Evolutionary conservation across 2,888 invertebrate species (phyloP).

Genomic region (Bellardia pandia): DNA sequence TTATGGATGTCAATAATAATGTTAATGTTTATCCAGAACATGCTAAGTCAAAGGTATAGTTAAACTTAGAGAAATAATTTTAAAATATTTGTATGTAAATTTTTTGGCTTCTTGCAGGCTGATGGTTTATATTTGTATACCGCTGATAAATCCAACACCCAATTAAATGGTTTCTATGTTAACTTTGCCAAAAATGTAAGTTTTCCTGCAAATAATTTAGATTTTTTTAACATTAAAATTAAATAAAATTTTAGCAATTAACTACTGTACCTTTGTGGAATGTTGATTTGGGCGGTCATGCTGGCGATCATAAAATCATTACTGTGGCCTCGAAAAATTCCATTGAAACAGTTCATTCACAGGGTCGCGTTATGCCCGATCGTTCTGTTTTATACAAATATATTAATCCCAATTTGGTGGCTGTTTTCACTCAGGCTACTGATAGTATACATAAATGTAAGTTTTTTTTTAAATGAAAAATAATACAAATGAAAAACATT

Average conservation of each 20-base stretch:
- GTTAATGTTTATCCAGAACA: conserved; percentile 89
- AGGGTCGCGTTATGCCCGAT: conserved; percentile 97
- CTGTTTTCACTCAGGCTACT: conserved; percentile 91
- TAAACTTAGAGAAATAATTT: not conserved
- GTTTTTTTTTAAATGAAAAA: conserved; percentile 31
- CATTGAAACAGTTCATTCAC: conserved; percentile 94
- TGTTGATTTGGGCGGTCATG: conserved; percentile 87
- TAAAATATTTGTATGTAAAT: not conserved
- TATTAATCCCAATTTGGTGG: conserved; percentile 97
- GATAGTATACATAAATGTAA: conserved; percentile 91
- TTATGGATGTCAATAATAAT: conserved; percentile 88
- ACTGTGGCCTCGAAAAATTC: conserved; percentile 87
- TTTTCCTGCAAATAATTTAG: not conserved
- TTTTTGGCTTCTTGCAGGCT: conserved; percentile 76
- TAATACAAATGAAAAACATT: not conserved
- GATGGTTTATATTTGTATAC: conserved; percentile 87
- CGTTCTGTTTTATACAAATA: conserved; percentile 99
- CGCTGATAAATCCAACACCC: conserved; percentile 86
- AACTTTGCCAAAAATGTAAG: conserved; percentile 80
- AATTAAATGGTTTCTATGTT: conserved; percentile 87
- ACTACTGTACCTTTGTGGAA: conserved; percentile 89
- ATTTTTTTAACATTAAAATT: not conserved
- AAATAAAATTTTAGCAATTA: conserved; percentile 84
- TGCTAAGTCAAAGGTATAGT: conserved; percentile 81
- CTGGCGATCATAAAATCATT: conserved; percentile 87